Conservation (phyloP, 2,113 vertebrate species). For the Delphinus delphis region DNA sequence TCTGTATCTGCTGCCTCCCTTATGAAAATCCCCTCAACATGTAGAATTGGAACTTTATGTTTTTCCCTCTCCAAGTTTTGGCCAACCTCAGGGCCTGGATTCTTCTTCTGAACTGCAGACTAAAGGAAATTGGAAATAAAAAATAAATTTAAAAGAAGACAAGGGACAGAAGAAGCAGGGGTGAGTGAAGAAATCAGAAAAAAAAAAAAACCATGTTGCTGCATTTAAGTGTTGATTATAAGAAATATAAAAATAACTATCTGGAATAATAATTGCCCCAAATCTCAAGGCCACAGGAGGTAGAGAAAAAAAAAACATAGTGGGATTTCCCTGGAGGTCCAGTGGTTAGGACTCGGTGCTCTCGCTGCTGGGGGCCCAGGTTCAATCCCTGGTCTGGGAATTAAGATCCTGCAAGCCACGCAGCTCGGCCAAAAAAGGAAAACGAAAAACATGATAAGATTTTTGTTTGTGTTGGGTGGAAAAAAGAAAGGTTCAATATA, state of each 20-base stretch:
- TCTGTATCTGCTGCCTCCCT: rapidly evolving
- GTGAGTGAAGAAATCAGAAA: neutral
- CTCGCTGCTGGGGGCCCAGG: neutral
- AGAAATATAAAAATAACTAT: neutral
- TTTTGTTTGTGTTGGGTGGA: neutral
- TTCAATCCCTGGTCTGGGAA: neutral
- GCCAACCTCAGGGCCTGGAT: neutral
- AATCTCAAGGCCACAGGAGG: neutral
- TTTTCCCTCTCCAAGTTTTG: neutral
- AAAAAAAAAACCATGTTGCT: neutral
- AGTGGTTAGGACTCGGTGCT: neutral
- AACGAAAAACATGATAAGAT: neutral
- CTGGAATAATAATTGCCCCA: neutral
- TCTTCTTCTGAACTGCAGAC: neutral
- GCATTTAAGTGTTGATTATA: neutral
- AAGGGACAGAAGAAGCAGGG: neutral
- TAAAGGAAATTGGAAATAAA: neutral
- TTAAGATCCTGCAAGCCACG: neutral
- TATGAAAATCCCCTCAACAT: neutral
- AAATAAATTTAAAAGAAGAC: neutral
- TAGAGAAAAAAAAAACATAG: too few relatives aligned
- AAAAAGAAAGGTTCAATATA: neutral
- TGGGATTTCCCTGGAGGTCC: neutral
- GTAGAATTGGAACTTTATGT: rapidly evolving
- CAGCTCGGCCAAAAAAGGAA: neutral